These are phyloP conservation scores for Eugnorisma glareosa DNA, from an alignment of 2,888 invertebrate species.

Conservation along the genomic window DNA sequence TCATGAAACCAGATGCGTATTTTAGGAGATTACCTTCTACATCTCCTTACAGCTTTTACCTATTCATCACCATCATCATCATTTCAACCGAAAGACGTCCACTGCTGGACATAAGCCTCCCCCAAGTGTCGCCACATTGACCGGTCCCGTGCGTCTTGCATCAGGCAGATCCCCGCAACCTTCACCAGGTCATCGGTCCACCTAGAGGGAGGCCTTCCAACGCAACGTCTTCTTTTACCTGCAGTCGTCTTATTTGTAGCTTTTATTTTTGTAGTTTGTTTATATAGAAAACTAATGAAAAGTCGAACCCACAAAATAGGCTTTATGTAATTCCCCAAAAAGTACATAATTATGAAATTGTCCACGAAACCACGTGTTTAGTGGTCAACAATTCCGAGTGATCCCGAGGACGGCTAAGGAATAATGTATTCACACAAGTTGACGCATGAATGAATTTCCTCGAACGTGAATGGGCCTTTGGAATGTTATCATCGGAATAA, in stretches of 20 bases:
- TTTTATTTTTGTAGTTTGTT: background rate
- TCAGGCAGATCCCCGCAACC: too few relatives aligned
- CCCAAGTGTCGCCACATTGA: too few relatives aligned
- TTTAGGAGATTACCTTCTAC: background rate
- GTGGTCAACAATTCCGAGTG: slow-evolving; percentile 5
- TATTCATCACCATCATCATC: too few relatives aligned
- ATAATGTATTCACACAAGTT: background rate
- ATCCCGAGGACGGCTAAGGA: background rate
- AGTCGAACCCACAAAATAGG: background rate
- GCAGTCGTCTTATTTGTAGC: too few relatives aligned
- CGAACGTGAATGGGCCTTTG: background rate
- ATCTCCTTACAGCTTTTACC: background rate
- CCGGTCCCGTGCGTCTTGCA: too few relatives aligned
- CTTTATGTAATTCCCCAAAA: background rate
- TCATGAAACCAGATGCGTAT: background rate
- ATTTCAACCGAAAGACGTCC: too few relatives aligned
- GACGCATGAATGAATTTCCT: background rate
- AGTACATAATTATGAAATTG: background rate
- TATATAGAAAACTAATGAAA: background rate
- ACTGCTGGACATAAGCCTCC: too few relatives aligned
- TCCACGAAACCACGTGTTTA: background rate
- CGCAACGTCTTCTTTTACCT: too few relatives aligned
- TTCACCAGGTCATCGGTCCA: too few relatives aligned
- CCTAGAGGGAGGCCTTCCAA: too few relatives aligned
- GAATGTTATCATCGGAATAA: background rate